These are phyloP conservation scores for Myripristis jacobus DNA, from an alignment of 2,797 vertebrate species.

Conservation along the genomic window DNA sequence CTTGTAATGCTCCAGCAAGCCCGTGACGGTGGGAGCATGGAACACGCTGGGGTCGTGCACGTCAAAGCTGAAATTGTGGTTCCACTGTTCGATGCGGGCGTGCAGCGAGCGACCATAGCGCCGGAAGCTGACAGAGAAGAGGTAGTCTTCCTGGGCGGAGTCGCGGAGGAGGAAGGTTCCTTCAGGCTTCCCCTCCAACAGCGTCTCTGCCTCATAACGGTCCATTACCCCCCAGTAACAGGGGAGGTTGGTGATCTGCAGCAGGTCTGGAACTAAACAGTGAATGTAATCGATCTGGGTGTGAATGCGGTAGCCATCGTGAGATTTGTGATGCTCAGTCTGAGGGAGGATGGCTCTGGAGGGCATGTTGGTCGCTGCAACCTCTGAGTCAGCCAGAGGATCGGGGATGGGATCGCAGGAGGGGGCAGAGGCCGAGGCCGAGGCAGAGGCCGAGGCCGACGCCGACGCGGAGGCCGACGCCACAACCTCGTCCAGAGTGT, in stretches of 20 bases:
- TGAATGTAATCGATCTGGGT: conserved; percentile 89
- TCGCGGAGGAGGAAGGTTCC: conserved; percentile 89
- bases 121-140: conserved; percentile 91
- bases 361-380: conserved; percentile 42
- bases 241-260: conserved; percentile 85
- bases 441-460: conserved; percentile 30
- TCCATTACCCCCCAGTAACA: conserved; percentile 92
- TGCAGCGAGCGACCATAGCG: conserved; percentile 89
- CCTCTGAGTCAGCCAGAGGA: conserved; percentile 64
- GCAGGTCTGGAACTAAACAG: conserved; percentile 88
- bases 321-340: conserved; percentile 59
- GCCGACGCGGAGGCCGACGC: conserved; percentile 63
- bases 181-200: conserved; percentile 88
- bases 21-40: conserved; percentile 86
- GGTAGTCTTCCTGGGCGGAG: conserved; percentile 90
- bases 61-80: conserved; percentile 91
- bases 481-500: conserved; percentile 85
- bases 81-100: conserved; percentile 90
- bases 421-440: conserved; percentile 22
- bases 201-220: conserved; percentile 86
- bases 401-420: conserved; percentile 49
- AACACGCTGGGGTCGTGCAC: conserved; percentile 90
- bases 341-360: conserved; percentile 42
- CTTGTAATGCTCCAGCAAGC: conserved; percentile 89
- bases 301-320: conserved; percentile 82